Conservation (phyloP, 1,140 invertebrate genomes). For the Oppia nitens region DNA sequence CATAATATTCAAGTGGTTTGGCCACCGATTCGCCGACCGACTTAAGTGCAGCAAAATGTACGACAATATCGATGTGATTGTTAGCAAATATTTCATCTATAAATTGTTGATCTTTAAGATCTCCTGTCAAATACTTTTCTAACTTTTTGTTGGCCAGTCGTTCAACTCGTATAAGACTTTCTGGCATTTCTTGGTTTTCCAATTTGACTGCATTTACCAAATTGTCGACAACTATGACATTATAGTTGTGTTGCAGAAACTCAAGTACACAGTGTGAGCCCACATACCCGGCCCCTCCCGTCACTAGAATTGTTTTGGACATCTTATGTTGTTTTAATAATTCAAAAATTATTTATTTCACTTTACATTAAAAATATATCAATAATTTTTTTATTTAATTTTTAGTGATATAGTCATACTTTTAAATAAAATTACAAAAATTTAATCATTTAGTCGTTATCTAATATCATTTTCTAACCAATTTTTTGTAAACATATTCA, state of each 20-base stretch:
- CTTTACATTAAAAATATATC: too few relatives aligned
- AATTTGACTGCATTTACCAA: slow-evolving; percentile 51
- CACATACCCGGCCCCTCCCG: slow-evolving; percentile 92
- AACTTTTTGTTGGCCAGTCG: slow-evolving; percentile 51
- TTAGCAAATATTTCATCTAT: slow-evolving; percentile 54
- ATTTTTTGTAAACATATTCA: too few relatives aligned
- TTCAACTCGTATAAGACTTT: slow-evolving; percentile 57
- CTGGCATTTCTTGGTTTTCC: slow-evolving; percentile 33
- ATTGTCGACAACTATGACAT: slow-evolving; percentile 72
- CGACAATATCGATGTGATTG: slow-evolving; percentile 62
- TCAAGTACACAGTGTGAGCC: slow-evolving; percentile 85
- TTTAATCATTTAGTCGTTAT: too few relatives aligned
- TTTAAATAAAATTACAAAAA: too few relatives aligned
- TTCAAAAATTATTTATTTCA: too few relatives aligned
- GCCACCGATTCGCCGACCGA: slow-evolving; percentile 89
- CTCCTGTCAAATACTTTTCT: slow-evolving; percentile 48
- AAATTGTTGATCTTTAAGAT: slow-evolving; percentile 42
- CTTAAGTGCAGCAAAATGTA: slow-evolving; percentile 96
- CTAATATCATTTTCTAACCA: too few relatives aligned
- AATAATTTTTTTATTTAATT: too few relatives aligned
- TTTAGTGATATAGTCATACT: too few relatives aligned
- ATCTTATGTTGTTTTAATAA: background rate
- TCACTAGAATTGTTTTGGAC: slow-evolving; percentile 41
- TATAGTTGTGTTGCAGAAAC: slow-evolving; percentile 54
- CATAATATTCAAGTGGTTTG: slow-evolving; percentile 59